Percentiles rank a stretch among this genome's conserved stretches.
Evolutionary conservation across 2,888 invertebrate species (phyloP).

Genomic region (Zygaena filipendulae): DNA sequence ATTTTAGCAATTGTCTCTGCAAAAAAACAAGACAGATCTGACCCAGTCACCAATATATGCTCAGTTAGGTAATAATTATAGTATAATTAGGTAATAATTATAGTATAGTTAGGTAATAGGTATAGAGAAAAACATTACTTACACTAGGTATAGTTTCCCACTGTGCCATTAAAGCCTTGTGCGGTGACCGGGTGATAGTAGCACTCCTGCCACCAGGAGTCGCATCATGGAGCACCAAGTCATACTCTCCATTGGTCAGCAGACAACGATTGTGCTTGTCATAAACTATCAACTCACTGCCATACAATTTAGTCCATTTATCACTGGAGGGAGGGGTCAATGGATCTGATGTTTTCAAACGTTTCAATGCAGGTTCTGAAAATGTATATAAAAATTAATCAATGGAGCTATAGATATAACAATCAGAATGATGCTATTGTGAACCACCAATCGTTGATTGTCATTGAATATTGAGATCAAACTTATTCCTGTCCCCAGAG

Average conservation of each 20-base stretch:
- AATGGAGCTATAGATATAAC: not conserved
- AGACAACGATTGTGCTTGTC: conserved; percentile 91
- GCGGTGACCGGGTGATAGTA: conserved; percentile 53
- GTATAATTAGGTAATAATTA: too few species aligned
- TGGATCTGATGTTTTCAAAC: conserved; percentile 71
- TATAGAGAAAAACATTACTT: conserved; percentile 23
- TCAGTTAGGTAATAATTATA: too few species aligned
- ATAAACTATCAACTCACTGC: conserved; percentile 87
- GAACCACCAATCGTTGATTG: too few species aligned
- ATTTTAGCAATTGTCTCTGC: conserved; percentile 5
- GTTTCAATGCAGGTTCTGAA: conserved; percentile 76
- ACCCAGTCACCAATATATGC: too few species aligned
- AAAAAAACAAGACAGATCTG: too few species aligned
- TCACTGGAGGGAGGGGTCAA: conserved; percentile 30
- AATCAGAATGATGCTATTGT: too few species aligned
- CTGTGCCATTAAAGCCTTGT: conserved; percentile 60
- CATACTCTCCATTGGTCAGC: conserved; percentile 90
- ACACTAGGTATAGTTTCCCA: conserved; percentile 73
- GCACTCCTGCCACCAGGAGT: conserved; percentile 71
- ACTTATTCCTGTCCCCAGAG: too few species aligned
- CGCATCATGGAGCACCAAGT: conserved; percentile 84
- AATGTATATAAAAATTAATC: conserved; percentile 13
- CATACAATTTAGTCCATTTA: conserved; percentile 72
- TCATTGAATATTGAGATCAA: too few species aligned
- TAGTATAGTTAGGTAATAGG: not conserved